Evolutionary conservation across 2,113 vertebrate genomes (phyloP).

Genomic region (Rhinichthys klamathensis): DNA sequence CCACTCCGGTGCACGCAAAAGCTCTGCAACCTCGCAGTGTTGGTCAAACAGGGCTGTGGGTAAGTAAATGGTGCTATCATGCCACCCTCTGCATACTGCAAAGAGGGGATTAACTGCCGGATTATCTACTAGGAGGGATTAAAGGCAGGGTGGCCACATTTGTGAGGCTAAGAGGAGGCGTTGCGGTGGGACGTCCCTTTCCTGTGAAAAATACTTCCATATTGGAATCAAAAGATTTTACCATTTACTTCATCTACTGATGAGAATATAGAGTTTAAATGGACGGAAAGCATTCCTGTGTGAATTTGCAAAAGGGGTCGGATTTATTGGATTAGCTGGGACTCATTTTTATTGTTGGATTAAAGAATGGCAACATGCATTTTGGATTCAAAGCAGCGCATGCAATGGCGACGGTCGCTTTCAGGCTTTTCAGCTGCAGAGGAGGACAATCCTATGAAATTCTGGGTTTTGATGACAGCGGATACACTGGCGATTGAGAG

Average conservation of each 20-base stretch:
- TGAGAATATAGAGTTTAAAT: background rate
- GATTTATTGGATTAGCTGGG: constrained; percentile 4
- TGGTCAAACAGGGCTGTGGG: background rate
- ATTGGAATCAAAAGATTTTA: background rate
- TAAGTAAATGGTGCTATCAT: constrained; percentile 49
- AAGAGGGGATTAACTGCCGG: constrained; percentile 39
- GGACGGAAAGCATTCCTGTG: background rate
- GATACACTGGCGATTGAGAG: constrained; percentile 2
- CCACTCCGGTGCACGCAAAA: background rate
- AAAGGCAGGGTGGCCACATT: constrained; percentile 34
- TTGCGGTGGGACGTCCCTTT: background rate
- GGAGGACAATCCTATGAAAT: constrained; percentile 20
- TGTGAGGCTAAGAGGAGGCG: background rate
- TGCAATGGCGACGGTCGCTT: background rate
- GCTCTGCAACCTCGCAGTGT: background rate
- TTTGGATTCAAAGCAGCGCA: background rate
- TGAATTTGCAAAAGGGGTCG: background rate
- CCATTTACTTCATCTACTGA: background rate
- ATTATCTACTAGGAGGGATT: constrained; percentile 51
- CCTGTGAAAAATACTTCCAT: background rate
- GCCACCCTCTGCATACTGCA: constrained; percentile 16
- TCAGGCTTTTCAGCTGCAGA: background rate
- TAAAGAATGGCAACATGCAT: constrained; percentile 31
- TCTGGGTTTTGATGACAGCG: background rate
- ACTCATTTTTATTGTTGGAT: constrained; percentile 7